A percentile compares a stretch with the other conserved stretches of the same genome.
Evolutionary conservation across 2,113 vertebrate species (phyloP).

Genomic region (Eurypyga helias): DNA sequence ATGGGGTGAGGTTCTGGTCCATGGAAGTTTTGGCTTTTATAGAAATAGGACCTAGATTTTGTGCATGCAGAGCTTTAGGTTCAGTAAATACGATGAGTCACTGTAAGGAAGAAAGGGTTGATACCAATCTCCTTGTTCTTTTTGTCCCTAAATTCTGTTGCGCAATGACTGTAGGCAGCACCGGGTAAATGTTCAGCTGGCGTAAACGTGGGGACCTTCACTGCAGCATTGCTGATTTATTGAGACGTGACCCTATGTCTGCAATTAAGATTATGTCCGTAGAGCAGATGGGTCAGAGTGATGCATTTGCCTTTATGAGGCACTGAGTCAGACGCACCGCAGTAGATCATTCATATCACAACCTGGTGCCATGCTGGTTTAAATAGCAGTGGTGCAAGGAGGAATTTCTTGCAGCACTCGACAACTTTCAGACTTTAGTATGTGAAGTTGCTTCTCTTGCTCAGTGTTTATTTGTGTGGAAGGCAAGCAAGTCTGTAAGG

Average conservation of each 20-base stretch:
- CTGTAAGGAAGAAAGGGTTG: not conserved
- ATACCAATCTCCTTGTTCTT: not conserved
- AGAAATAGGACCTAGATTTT: not conserved
- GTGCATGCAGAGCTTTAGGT: not conserved
- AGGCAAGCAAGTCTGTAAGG: not conserved
- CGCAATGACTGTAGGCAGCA: not conserved
- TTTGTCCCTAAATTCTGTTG: not conserved
- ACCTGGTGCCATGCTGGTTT: not conserved
- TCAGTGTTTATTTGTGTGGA: constrained; percentile 8
- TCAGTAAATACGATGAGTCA: not conserved
- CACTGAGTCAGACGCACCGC: not conserved
- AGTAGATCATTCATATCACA: not conserved
- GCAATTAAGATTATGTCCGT: constrained; percentile 54
- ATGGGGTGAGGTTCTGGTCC: not conserved
- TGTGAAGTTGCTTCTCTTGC: not conserved
- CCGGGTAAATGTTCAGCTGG: not conserved
- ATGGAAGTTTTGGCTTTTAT: not conserved
- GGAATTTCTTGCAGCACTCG: constrained; percentile 10
- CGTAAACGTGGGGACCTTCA: not conserved
- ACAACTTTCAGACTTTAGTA: constrained; percentile 29
- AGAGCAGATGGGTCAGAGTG: constrained; percentile 51
- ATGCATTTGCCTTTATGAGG: constrained; percentile 32
- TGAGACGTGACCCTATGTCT: constrained; percentile 60
- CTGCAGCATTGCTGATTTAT: constrained; percentile 36
- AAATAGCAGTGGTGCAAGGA: not conserved